These are phyloP conservation scores for Formica exsecta DNA, from an alignment of 1,140 invertebrate genomes.

Conservation along the genomic window DNA sequence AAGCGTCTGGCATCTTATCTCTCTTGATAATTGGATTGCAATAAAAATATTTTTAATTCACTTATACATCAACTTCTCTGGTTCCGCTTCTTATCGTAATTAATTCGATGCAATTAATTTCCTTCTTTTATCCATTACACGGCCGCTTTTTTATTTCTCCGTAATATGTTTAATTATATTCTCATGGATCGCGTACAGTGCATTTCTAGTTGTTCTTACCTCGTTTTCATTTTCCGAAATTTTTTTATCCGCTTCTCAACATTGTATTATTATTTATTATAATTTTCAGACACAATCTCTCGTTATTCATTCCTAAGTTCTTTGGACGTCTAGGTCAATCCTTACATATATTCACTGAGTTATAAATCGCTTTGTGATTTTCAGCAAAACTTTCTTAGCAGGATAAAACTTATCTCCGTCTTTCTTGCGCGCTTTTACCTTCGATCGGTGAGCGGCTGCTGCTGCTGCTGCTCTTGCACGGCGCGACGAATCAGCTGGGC, in stretches of 20 bases:
- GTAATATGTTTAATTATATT: background rate
- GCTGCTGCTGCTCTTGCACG: constrained; percentile 5
- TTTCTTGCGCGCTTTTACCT: constrained; percentile 34
- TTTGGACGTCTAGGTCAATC: background rate
- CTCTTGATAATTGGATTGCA: background rate
- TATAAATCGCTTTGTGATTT: constrained; percentile 20
- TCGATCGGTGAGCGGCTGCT: constrained; percentile 26
- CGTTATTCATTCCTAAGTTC: background rate
- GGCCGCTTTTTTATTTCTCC: background rate
- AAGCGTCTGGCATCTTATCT: background rate
- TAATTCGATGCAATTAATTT: background rate
- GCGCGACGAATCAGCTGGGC: constrained; percentile 66
- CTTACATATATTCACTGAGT: background rate
- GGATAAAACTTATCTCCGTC: background rate
- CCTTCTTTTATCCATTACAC: background rate
- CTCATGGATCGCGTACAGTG: background rate
- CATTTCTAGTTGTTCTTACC: background rate
- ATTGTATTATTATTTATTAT: constrained; percentile 17
- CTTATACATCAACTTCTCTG: background rate
- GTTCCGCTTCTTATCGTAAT: background rate
- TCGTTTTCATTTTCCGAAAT: background rate
- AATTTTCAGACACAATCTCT: background rate
- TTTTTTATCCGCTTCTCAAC: constrained; percentile 19
- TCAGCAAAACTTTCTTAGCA: constrained; percentile 33
- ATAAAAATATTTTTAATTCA: background rate